Evolutionary conservation across 2,888 invertebrate genomes (phyloP).

Genomic region (Mactromeris polynyma): DNA sequence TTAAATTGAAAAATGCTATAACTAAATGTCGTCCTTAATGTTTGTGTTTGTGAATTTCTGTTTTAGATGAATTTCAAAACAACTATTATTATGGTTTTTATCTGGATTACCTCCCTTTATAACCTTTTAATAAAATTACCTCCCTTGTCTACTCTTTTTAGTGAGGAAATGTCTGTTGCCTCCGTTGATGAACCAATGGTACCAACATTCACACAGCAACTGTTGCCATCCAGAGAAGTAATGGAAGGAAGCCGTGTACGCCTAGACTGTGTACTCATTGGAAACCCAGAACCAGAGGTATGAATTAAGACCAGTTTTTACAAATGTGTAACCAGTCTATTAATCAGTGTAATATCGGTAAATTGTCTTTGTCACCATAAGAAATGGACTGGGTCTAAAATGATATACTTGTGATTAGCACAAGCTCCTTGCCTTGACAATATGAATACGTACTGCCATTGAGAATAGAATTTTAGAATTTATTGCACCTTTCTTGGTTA

Average conservation of each 20-base stretch:
- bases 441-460: too few species aligned
- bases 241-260: conserved; percentile 85
- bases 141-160: conserved; percentile 52
- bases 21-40: neutral
- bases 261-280: conserved; percentile 88
- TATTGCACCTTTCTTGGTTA: too few species aligned
- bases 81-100: neutral
- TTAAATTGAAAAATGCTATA: neutral
- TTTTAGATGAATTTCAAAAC: neutral
- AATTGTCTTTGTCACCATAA: too few species aligned
- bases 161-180: conserved; percentile 86
- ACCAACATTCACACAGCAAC: conserved; percentile 84
- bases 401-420: too few species aligned
- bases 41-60: neutral
- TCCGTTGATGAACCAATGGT: conserved; percentile 91
- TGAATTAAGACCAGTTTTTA: neutral
- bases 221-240: conserved; percentile 82
- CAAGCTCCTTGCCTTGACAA: too few species aligned
- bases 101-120: conserved; percentile 8
- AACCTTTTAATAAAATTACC: neutral
- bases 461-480: too few species aligned
- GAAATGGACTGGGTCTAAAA: too few species aligned
- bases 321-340: neutral
- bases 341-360: too few species aligned
- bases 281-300: conserved; percentile 88